These are phyloP conservation scores for Amiota mariae DNA, from an alignment of 2,888 invertebrate species.

Conservation along the genomic window DNA sequence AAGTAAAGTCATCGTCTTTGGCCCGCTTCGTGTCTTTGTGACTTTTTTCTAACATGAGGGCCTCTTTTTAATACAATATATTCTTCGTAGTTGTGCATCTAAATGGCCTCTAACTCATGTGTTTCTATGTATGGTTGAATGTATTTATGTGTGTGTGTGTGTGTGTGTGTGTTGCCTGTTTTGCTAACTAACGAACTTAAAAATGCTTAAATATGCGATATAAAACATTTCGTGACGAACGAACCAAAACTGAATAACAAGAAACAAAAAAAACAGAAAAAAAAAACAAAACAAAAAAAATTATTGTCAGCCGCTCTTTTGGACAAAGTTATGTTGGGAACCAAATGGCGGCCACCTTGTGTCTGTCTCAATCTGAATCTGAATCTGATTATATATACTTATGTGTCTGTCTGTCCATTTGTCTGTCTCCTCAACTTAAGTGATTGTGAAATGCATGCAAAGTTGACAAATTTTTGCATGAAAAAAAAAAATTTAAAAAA, in stretches of 20 bases:
- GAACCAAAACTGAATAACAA: slow-evolving; percentile 8
- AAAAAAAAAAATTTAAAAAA: background rate
- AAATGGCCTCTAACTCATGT: slow-evolving; percentile 25
- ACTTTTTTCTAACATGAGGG: slow-evolving; percentile 24
- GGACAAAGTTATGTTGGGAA: slow-evolving; percentile 24
- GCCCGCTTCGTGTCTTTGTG: slow-evolving; percentile 21
- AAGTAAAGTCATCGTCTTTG: slow-evolving; percentile 33
- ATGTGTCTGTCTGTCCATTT: no score
- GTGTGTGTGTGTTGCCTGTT: slow-evolving; percentile 4
- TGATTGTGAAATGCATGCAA: background rate
- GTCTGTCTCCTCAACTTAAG: background rate
- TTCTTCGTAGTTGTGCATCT: slow-evolving; percentile 15
- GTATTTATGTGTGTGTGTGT: background rate
- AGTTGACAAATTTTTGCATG: slow-evolving; percentile 24
- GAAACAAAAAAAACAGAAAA: background rate
- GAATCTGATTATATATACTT: background rate
- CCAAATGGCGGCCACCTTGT: background rate
- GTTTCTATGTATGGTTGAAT: background rate
- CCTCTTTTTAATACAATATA: slow-evolving; percentile 28
- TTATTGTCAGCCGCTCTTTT: background rate
- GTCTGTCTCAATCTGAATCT: background rate
- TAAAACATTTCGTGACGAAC: slow-evolving; percentile 61
- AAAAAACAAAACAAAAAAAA: slow-evolving; percentile 1
- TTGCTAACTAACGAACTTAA: slow-evolving; percentile 59
- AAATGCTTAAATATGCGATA: slow-evolving; percentile 60